Base-by-base conservation (phyloP, 2,888 invertebrate genomes). In the Monochamus alternatus region DNA sequence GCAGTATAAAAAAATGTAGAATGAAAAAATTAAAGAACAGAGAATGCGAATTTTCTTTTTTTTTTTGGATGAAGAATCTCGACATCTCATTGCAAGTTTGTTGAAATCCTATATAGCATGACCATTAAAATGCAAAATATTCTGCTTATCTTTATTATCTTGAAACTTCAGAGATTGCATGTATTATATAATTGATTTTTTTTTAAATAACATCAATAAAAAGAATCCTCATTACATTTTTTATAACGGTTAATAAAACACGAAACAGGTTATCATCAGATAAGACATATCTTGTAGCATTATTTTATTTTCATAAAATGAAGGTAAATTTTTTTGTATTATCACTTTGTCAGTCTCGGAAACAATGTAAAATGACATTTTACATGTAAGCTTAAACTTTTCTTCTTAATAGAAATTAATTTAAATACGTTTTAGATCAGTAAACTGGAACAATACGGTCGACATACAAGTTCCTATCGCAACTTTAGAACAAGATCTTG, bases 401-500 rank as follows among this genome's bases (percentile, higher is more conserved):
- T 47, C 55, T 9, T 59, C 12, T 43, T 14, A 38, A 60, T 51
- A 44, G 12, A 63, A 63, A 51, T 38, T 14, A 5, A 52, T 72
- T 22, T 47, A 44, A 64, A 64, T 38, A 43, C 69, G 63, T 71
- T 72, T 82, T 84, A 88, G 88, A 70, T 82, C 89, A 78, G 86
- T 89, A 12, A 86, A 85, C 75, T 87, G 88, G 87, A 86, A 81
- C 62, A 86, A 86, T 51, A 75, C 84, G 2, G 76, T 81, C 31
- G 84, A 84, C n/a, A 75, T 84, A 43, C 87, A 87, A 81, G 93
- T 93, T 75, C 93, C 93, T 9, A 92, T 93, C 73, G 93, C 93
- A 0, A 93, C 93, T 0, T 87, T 93, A 76, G 93, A 94, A 86
- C 93, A 93, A 85, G 93, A 93, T 76, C 86, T 94, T 73, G 94